These are phyloP conservation scores for Candoia aspera DNA, from an alignment of 2,113 vertebrate species.

Conservation along the genomic window DNA sequence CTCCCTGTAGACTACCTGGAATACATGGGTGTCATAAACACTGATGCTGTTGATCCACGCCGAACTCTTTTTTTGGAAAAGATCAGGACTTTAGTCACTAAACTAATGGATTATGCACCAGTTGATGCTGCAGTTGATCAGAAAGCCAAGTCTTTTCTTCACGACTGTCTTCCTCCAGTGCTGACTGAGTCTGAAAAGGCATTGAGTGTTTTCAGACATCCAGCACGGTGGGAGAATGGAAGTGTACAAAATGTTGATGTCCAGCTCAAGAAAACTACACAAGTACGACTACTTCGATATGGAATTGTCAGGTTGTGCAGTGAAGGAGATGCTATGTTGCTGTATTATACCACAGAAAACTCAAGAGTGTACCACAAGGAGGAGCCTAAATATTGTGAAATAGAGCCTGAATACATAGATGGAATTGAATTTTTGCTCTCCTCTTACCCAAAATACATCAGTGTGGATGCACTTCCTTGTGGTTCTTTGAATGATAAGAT, in stretches of 20 bases:
- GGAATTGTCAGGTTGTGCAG: constrained; percentile 88
- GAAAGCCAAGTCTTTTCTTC: constrained; percentile 87
- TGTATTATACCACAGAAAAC: constrained; percentile 90
- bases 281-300: constrained; percentile 82
- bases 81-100: constrained; percentile 80
- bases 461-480: constrained; percentile 83
- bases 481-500: constrained; percentile 80
- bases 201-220: constrained; percentile 83
- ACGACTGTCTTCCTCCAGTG: constrained; percentile 90
- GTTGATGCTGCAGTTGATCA: constrained; percentile 94
- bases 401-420: constrained; percentile 85
- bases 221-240: constrained; percentile 79
- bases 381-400: constrained; percentile 86
- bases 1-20: constrained; percentile 88
- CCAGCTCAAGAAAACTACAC: constrained; percentile 78
- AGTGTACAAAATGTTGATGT: constrained; percentile 68
- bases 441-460: constrained; percentile 86
- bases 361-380: constrained; percentile 94
- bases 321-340: constrained; percentile 80
- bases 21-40: constrained; percentile 93
- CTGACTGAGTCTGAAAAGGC: constrained; percentile 81
- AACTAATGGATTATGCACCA: constrained; percentile 81
- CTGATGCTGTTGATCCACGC: constrained; percentile 79
- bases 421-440: constrained; percentile 88
- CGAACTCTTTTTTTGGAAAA: constrained; percentile 81